Evolutionary conservation across 2,888 invertebrate species (phyloP), one percentile per base, ranked within the genome.

Genomic region (Parasteatoda lunata): DNA sequence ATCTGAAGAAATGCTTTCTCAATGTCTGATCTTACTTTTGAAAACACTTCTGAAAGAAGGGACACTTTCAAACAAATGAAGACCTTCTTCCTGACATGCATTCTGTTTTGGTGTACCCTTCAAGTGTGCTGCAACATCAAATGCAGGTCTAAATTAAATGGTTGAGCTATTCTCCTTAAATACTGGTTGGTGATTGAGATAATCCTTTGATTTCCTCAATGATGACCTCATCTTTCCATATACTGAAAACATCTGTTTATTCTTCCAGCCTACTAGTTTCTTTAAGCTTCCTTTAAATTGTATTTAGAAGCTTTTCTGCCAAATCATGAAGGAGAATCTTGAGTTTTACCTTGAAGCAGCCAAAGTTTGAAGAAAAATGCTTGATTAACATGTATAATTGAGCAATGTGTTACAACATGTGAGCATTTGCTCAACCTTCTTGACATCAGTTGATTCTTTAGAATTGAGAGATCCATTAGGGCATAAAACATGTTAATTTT

Each of bases 191-290:
- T 3, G 54, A 3, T 9, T 2, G 54, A 54, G 7, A 54, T 54
- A 4, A 54, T 54, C 11, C 94, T 91, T 96, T 94, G 89, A 96
- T 95, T 91, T 95, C 94, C 77, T 93, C 77, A 52, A 77, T 52
- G 13, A 68, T 1, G 9, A 3, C 68, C 49, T 68, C 51, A 30
- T 15, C 4, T 49, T n/a, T 30, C 30, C 52, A 68, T 68, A 68
- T 7, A 3, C 68, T 30, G 51, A 70, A 78, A 11, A 6, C 49
- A 64, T 77, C 30, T 52, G 15, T 9, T 48, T 78, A 70, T 15
- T 4, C 76, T 65, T 30, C 48, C 30, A 54, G 4, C 3, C 45
- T 45, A 0, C 54, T 13, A 9, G 30, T 11, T 47, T 72, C 1
- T n/a, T 49, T n/a, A 6, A n/a, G 51, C 0, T 72, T 64, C 45